Conservation (phyloP, 2,888 invertebrate genomes). For the Parochlus steinenii region DNA sequence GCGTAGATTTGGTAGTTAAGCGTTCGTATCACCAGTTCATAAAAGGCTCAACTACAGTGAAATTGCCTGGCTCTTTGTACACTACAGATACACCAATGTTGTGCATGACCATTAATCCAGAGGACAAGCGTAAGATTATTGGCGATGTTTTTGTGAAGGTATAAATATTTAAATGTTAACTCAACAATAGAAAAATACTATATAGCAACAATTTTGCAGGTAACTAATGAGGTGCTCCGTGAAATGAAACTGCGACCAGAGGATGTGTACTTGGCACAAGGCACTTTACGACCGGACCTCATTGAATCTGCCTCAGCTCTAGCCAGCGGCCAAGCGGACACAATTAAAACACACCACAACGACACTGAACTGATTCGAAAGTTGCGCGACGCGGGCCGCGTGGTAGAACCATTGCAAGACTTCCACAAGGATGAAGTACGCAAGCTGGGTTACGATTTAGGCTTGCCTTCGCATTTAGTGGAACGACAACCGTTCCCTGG, state of each 20-base stretch:
- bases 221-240: constrained; percentile 76
- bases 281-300: constrained; percentile 91
- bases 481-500: constrained; percentile 97
- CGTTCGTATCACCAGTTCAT: constrained; percentile 55
- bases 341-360: constrained; percentile 99
- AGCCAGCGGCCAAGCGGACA: constrained; percentile 77
- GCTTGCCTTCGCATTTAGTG: constrained; percentile 71
- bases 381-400: constrained; percentile 56
- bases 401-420: constrained; percentile 95
- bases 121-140: constrained; percentile 96
- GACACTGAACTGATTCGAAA: constrained; percentile 86
- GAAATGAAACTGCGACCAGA: constrained; percentile 81
- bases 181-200: too few relatives aligned
- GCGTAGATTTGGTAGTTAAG: constrained; percentile 63
- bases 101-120: constrained; percentile 77
- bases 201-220: too few relatives aligned
- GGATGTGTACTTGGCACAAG: constrained; percentile 85
- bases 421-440: constrained; percentile 98
- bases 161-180: too few relatives aligned
- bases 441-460: constrained; percentile 73
- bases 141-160: constrained; percentile 96
- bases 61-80: constrained; percentile 37
- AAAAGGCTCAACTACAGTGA: constrained; percentile 69
- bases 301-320: constrained; percentile 90
- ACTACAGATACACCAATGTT: constrained; percentile 57